Conservation (phyloP, 2,797 vertebrate genomes). For the Phataginus tricuspis region DNA sequence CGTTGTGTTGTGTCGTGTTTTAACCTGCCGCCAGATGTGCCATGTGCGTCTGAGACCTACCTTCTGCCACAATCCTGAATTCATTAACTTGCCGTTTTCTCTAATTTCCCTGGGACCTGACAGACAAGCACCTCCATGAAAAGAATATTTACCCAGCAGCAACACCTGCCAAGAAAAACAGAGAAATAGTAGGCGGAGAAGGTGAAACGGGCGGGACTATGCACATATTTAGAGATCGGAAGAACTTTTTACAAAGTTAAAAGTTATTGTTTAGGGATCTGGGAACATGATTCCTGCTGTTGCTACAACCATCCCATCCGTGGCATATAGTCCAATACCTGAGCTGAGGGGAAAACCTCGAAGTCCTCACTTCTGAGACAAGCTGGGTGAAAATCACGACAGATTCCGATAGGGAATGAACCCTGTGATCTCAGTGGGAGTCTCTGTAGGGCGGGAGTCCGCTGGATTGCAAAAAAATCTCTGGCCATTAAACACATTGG, state of each 20-base stretch:
- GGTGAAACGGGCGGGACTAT: background rate
- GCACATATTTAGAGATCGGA: constrained; percentile 15
- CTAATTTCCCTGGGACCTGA: constrained; percentile 73
- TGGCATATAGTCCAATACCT: constrained; percentile 29
- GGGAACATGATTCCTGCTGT: background rate
- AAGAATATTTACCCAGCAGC: constrained; percentile 62
- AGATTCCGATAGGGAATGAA: constrained; percentile 80
- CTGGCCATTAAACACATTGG: constrained; percentile 79
- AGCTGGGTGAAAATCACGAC: constrained; percentile 54
- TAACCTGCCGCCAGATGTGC: constrained; percentile 72
- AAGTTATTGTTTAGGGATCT: constrained; percentile 17
- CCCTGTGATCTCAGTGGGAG: constrained; percentile 82
- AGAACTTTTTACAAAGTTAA: background rate
- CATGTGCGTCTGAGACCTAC: constrained; percentile 44
- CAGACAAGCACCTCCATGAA: constrained; percentile 77
- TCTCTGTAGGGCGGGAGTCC: constrained; percentile 82
- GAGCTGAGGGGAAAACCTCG: constrained; percentile 76
- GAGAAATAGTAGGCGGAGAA: constrained; percentile 44
- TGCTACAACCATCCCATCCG: constrained; percentile 74
- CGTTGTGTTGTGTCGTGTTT: constrained; percentile 49
- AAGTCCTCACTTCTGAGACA: constrained; percentile 74
- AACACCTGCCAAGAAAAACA: constrained; percentile 79
- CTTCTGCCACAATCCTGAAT: constrained; percentile 72
- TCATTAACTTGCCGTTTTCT: constrained; percentile 79
- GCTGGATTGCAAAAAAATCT: constrained; percentile 80